Percentiles rank a stretch among this genome's conserved stretches.
phyloP scores from a whole-genome alignment of 1,140 invertebrate species.

The Drosophila santomea region DNA sequence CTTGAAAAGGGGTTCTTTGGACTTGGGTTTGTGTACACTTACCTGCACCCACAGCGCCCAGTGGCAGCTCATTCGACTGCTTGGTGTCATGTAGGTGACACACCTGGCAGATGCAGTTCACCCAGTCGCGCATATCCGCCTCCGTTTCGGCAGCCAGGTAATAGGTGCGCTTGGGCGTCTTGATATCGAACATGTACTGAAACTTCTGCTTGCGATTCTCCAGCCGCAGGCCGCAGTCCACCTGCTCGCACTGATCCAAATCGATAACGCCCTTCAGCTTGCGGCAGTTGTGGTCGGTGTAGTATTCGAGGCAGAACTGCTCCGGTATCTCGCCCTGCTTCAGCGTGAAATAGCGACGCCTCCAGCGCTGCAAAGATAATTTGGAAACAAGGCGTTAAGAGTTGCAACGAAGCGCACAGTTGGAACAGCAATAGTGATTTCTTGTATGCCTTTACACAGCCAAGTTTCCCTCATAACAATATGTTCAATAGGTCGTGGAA shows the following conservation, averaged over 20 bases:
- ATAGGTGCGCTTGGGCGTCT: conserved; percentile 94
- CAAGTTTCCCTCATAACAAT: too few relatives aligned
- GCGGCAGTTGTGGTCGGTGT: conserved; percentile 93
- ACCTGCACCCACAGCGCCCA: conserved; percentile 59
- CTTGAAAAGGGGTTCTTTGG: too few relatives aligned
- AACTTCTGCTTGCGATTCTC: conserved; percentile 93
- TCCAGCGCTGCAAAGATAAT: conserved; percentile 92
- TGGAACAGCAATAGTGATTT: background rate
- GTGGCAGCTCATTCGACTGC: conserved; percentile 70
- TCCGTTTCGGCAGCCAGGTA: conserved; percentile 96
- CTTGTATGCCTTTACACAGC: too few relatives aligned
- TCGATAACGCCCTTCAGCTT: conserved; percentile 96
- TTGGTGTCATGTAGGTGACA: conserved; percentile 91
- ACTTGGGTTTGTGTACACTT: conserved; percentile 4
- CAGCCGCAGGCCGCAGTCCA: conserved; percentile 93
- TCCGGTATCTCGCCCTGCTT: conserved; percentile 95
- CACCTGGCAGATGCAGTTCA: conserved; percentile 96
- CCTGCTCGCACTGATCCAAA: conserved; percentile 97
- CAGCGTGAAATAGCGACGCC: conserved; percentile 96
- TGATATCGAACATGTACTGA: conserved; percentile 94
- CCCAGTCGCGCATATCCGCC: conserved; percentile 97
- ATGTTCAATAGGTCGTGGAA: too few relatives aligned
- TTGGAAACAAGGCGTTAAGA: conserved; percentile 46
- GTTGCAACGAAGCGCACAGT: background rate
- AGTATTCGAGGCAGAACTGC: conserved; percentile 97